Conservation (phyloP, 2,113 vertebrate genomes). For the Cynopterus brachyotis region DNA sequence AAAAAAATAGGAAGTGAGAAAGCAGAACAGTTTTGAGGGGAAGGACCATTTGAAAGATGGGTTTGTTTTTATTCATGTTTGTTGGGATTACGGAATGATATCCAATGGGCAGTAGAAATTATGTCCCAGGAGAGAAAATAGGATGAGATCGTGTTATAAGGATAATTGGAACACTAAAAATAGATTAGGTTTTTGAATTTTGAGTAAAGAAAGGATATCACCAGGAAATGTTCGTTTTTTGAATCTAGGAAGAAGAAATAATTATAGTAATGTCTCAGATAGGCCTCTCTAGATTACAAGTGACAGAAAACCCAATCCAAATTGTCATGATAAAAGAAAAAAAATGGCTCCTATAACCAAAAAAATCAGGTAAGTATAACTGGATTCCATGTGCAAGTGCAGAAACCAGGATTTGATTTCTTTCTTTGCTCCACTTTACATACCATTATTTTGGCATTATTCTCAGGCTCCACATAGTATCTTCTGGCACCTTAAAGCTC, state of each 20-base stretch:
- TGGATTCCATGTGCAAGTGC: not conserved
- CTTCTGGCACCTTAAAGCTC: not conserved
- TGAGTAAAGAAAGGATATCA: not conserved
- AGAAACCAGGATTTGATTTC: constrained; percentile 7
- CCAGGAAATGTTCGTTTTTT: not conserved
- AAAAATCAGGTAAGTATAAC: not conserved
- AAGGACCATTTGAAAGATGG: not conserved
- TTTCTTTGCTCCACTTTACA: not conserved
- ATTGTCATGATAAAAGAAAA: constrained; percentile 24
- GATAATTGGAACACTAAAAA: not conserved
- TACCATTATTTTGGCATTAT: not conserved
- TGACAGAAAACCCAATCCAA: not conserved
- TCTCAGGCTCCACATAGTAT: not conserved
- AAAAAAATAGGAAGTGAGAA: not conserved
- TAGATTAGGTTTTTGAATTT: not conserved
- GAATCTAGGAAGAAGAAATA: constrained; percentile 17
- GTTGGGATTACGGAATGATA: not conserved
- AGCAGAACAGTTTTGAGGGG: not conserved
- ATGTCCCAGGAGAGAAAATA: not conserved
- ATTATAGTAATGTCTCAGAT: not conserved
- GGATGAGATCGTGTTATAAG: not conserved
- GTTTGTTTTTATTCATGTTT: not conserved
- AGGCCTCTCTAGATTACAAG: not conserved
- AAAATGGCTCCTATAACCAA: not conserved
- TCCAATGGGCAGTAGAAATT: not conserved